Conservation (phyloP, 2,888 invertebrate genomes). For the Beris morrisii region DNA sequence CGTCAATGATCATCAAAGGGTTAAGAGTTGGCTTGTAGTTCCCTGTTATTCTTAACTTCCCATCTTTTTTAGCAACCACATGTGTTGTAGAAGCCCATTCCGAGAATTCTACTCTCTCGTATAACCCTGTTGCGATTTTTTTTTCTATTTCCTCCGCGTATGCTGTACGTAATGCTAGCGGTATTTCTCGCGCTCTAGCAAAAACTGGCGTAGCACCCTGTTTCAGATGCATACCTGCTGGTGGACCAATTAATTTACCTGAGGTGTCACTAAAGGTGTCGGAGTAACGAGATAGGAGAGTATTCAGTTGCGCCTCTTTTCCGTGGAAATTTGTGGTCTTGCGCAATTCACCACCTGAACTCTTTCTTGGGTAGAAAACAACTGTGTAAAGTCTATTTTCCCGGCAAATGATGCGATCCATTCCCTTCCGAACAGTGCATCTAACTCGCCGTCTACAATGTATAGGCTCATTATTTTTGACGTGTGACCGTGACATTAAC, state of each 20-base stretch:
- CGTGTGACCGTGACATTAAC: neutral
- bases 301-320: slow-evolving; percentile 35
- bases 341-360: neutral
- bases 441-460: no score
- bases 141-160: slow-evolving; percentile 35
- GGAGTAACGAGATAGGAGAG: slow-evolving; percentile 34
- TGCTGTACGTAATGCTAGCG: neutral
- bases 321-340: slow-evolving; percentile 9
- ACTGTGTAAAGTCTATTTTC: neutral
- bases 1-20: slow-evolving; percentile 35
- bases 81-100: slow-evolving; percentile 24
- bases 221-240: neutral
- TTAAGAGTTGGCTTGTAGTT: slow-evolving; percentile 36
- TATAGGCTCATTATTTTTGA: no score
- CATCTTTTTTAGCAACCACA: slow-evolving; percentile 30
- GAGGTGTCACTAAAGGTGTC: slow-evolving; percentile 14
- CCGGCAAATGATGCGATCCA: slow-evolving; percentile 1
- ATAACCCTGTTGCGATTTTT: slow-evolving; percentile 35
- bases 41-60: slow-evolving; percentile 32
- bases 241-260: slow-evolving; percentile 5
- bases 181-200: slow-evolving; percentile 3
- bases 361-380: neutral
- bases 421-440: slow-evolving; percentile 4
- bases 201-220: neutral
- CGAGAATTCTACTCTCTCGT: slow-evolving; percentile 5